A percentile compares a stretch with the other conserved stretches of the same genome.
Conservation (phyloP, 2,888 invertebrate genomes). For the Polydesmus complanatus region DNA sequence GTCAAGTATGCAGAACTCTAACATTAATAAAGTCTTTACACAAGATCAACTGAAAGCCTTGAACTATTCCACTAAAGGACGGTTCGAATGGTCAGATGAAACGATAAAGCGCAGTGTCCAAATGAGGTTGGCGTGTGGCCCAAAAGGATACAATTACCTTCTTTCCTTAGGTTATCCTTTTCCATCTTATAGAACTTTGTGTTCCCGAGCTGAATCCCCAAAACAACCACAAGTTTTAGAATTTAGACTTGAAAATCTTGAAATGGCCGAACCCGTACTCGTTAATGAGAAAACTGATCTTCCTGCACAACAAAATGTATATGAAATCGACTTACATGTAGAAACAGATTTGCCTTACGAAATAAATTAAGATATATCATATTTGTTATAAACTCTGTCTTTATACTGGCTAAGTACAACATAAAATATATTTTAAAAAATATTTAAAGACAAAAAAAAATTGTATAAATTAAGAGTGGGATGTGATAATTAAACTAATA, state of each 20-base stretch:
- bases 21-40: not conserved
- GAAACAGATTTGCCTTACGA: too few species aligned
- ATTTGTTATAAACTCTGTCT: too few species aligned
- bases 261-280: too few species aligned
- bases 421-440: not conserved
- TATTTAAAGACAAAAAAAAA: not conserved
- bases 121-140: not conserved
- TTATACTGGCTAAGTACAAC: not conserved
- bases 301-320: too few species aligned
- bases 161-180: not conserved
- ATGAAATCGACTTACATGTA: too few species aligned
- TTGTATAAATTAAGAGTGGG: not conserved
- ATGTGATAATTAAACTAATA: too few species aligned
- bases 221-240: not conserved
- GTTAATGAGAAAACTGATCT: too few species aligned
- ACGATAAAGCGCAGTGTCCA: not conserved
- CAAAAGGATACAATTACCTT: not conserved
- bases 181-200: not conserved
- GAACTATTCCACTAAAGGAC: not conserved
- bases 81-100: not conserved
- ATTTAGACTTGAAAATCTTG: not conserved
- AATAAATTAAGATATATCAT: too few species aligned
- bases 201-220: not conserved
- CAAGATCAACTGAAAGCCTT: not conserved
- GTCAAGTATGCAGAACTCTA: not conserved